These are phyloP conservation scores for Centroberyx gerrardi DNA, from an alignment of 2,797 vertebrate species.

Conservation along the genomic window DNA sequence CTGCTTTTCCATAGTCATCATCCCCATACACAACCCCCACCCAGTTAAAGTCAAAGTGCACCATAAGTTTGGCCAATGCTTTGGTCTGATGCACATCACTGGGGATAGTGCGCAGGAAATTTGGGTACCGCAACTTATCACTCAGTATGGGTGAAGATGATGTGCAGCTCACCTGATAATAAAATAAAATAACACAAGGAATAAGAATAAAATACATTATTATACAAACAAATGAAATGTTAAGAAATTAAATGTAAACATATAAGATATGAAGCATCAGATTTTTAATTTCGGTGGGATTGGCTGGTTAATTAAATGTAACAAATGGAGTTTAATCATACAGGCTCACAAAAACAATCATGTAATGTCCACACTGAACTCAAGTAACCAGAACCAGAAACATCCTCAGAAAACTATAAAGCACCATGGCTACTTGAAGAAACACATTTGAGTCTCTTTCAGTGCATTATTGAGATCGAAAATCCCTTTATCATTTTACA, in stretches of 20 bases:
- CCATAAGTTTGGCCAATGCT: slow-evolving; percentile 73
- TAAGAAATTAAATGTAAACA: not conserved
- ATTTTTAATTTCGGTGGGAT: no score
- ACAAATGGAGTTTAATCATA: no score
- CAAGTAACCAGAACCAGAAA: no score
- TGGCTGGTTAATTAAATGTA: no score
- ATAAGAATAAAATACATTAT: not conserved
- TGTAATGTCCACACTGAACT: no score
- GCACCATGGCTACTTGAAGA: no score
- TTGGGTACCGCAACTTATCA: slow-evolving; percentile 72
- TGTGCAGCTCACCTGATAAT: slow-evolving; percentile 74
- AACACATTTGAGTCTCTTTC: no score
- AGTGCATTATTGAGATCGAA: no score
- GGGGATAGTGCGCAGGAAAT: slow-evolving; percentile 78
- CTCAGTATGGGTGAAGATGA: slow-evolving; percentile 77
- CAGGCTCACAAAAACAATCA: no score
- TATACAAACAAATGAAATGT: not conserved
- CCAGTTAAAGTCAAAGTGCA: slow-evolving; percentile 76
- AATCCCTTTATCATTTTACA: no score
- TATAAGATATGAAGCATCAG: not conserved
- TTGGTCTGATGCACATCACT: slow-evolving; percentile 79
- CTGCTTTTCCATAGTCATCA: slow-evolving; percentile 78
- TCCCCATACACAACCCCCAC: slow-evolving; percentile 80
- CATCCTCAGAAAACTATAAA: no score
- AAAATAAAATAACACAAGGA: not conserved